These are phyloP conservation scores for Oligia latruncula DNA, from an alignment of 2,888 invertebrate genomes.

Conservation along the genomic window DNA sequence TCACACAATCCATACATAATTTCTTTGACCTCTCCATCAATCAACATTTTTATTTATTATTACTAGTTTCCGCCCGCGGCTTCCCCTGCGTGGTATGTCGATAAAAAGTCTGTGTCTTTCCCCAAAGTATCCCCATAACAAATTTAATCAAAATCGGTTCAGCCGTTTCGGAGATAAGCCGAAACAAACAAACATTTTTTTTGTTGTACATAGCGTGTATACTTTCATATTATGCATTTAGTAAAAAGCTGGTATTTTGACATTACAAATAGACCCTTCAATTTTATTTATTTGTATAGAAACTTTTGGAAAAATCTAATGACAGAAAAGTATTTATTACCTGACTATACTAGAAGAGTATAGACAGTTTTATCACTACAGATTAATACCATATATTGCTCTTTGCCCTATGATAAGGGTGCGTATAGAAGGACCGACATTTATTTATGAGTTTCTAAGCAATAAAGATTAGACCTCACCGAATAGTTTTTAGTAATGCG, in stretches of 20 bases:
- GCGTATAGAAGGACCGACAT: constrained; percentile 18
- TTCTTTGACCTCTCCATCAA: background rate
- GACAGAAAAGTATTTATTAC: background rate
- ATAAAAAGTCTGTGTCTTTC: background rate
- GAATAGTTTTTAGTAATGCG: background rate
- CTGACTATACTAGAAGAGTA: background rate
- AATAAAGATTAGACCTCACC: constrained; percentile 22
- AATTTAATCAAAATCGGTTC: background rate
- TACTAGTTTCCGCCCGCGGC: background rate
- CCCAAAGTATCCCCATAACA: background rate
- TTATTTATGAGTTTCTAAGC: constrained; percentile 22
- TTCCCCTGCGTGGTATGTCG: no score
- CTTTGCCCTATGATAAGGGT: constrained; percentile 8
- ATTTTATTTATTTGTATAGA: background rate
- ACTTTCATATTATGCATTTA: no score
- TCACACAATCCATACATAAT: background rate
- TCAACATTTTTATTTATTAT: background rate
- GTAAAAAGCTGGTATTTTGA: background rate
- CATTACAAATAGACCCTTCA: background rate
- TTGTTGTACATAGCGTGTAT: no score
- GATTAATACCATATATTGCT: constrained; percentile 1
- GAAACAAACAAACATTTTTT: background rate
- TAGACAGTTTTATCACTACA: constrained; percentile 14
- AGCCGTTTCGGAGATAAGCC: background rate
- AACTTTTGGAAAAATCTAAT: background rate